Base-by-base conservation (phyloP, 2,888 invertebrate species). In the Asteroscopus sphinx region DNA sequence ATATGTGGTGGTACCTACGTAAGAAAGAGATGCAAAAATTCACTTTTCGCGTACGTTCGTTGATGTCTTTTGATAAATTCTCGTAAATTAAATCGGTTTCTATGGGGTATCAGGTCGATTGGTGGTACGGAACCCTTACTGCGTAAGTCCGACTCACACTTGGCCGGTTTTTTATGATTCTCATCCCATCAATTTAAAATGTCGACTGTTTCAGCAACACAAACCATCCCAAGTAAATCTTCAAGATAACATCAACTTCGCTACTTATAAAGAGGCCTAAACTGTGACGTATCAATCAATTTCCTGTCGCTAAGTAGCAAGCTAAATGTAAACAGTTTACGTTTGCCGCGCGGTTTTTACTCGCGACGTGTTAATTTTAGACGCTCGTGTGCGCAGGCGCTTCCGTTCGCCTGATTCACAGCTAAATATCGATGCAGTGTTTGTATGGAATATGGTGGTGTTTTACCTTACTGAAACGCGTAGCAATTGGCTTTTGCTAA, bases 341-440 rank as follows among this genome's bases (percentile, higher is more conserved):
- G 66, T 77, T 76, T 62, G 49, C 66, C 62, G 73, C 73, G 72
- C 68, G 80, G 73, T 79, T 82, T 82, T 85, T 82, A 81, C 78
- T 69, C 77, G 78, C 77, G 75, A 85, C 81, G 83, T 81, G 89
- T 82, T 86, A 88, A 87, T 87, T 89, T 87, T 89, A 86, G 86
- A 76, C 64, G 73, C 66, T 73, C 68, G 83, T 81, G 72, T 77
- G 82, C 81, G 77, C 78, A 39, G 55, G 76, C 82, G 85, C 87
- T 81, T 83, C 83, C 86, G 87, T 73, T 68, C 77, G 51, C 61
- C 71, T 63, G 73, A 74, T 74, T 76, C 71, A 77, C 67, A 64
- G 59, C 70, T 73, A 69, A 58, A n/a, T 51, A 73, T 60, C 54
- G 61, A 65, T 63, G 64, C 60, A 56, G 40, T 30, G 26, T 33